Base-by-base conservation (phyloP, 2,113 vertebrate species). In the Chaetodon auriga region DNA sequence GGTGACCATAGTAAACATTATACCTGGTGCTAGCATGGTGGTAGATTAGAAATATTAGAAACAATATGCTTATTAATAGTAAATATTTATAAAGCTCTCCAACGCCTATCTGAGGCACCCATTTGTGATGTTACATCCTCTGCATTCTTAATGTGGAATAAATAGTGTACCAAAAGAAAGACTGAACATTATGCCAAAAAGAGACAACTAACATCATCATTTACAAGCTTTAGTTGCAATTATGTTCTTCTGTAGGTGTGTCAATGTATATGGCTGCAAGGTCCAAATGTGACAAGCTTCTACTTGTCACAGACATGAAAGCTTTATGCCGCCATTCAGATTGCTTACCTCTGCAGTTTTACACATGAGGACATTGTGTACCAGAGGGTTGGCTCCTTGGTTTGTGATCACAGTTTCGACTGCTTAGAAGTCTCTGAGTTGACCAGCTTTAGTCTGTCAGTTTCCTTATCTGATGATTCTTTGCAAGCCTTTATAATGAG, bases 321-420 rank as follows among this genome's bases (percentile, higher is more conserved):
- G 18, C 60, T 85, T 68, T 41, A 78, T 75, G 66, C 49, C 45
- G 65, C 25, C 25, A 46, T 65, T 55, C 35, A 68, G 18, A 71
- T 60, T 88, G 68, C 71, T 89, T 80, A 82, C 53, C 35, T 64
- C 57, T 81, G 81, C 75, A 81, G 11, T 77, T 53, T 60, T 19
- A 71, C 71, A 46, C 38, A 49, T 55, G 45, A 60, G 18, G 48
- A 84, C 78, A 72, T 65, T 5, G 15, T 77, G 48, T 43, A 36
- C 81, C 49, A 43, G 16, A 81, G 48, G 48, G 48, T 48, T 2
- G 3, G 45, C 49, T 64, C 74, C 63, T 57, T 36, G 1, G 25
- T 72, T 78, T 80, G 25, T 80, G 43, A 80, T 86, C 43, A 78
- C 35, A 49, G 13, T 35, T 43, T 75, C 1, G 61, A 14, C 60